Conservation (phyloP, 2,113 vertebrate genomes). For the Rhinopomastus cyanomelas region DNA sequence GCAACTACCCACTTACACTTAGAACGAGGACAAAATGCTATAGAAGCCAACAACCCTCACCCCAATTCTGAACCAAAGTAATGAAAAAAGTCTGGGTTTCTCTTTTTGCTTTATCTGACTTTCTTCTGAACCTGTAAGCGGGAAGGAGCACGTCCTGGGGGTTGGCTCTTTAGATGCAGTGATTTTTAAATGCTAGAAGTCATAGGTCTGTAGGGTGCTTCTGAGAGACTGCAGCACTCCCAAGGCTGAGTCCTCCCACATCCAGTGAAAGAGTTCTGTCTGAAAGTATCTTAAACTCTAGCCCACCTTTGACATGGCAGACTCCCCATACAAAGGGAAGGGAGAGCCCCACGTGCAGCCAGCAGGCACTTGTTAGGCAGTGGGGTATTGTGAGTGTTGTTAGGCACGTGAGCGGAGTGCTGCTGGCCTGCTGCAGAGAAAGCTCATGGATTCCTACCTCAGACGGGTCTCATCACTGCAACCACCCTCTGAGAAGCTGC, state of each 20-base stretch:
- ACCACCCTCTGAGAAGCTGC: background rate
- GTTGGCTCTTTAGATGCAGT: background rate
- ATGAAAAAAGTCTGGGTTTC: background rate
- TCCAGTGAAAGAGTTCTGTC: background rate
- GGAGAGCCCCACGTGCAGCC: slow-evolving; percentile 30
- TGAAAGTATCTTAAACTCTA: slow-evolving; percentile 15
- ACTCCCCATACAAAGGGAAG: slow-evolving; percentile 40
- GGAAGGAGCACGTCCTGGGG: background rate
- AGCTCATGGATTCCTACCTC: background rate
- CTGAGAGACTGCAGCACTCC: background rate
- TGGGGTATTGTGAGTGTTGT: background rate
- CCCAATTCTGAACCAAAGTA: background rate
- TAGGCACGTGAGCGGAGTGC: background rate
- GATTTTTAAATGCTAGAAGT: rapidly evolving
- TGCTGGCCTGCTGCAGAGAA: background rate
- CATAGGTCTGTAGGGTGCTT: background rate
- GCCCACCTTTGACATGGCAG: slow-evolving; percentile 43
- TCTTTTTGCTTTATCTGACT: background rate
- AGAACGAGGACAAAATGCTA: background rate
- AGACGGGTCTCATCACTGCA: background rate
- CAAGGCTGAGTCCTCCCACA: background rate
- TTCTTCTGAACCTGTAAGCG: background rate
- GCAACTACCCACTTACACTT: background rate
- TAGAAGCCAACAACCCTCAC: background rate
- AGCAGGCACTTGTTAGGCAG: slow-evolving; percentile 23